Percentiles rank a stretch among this genome's conserved stretches.
phyloP scores from a whole-genome alignment of 2,113 vertebrate genomes.

The Prochilodus magdalenae region DNA sequence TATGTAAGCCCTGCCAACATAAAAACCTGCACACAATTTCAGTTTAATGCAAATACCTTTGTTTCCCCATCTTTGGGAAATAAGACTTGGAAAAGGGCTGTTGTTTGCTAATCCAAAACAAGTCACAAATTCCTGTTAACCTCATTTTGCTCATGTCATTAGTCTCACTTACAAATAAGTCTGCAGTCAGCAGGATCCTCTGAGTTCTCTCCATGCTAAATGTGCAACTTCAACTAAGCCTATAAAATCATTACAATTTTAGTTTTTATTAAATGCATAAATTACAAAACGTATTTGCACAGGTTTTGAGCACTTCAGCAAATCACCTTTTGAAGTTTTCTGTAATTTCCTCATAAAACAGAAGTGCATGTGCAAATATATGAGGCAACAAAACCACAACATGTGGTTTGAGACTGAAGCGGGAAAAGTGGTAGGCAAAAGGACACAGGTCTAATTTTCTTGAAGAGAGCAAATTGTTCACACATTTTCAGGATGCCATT shows the following conservation, averaged over 20 bases:
- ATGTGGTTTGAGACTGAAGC: not conserved
- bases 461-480: slow-evolving; percentile 76
- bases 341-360: not conserved
- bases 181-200: slow-evolving; percentile 12
- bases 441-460: slow-evolving; percentile 68
- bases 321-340: not conserved
- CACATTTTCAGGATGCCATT: slow-evolving; percentile 77
- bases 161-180: not conserved
- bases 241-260: not conserved
- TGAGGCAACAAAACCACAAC: slow-evolving; percentile 54
- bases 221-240: not conserved
- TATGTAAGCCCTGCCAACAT: not conserved
- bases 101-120: not conserved
- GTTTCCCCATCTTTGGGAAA: not conserved
- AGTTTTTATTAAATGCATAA: not conserved
- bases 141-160: not conserved
- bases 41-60: not conserved
- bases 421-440: slow-evolving; percentile 6
- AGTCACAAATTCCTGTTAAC: not conserved
- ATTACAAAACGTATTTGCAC: not conserved
- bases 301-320: not conserved
- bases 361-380: slow-evolving; percentile 61
- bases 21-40: slow-evolving; percentile 13
- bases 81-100: not conserved
- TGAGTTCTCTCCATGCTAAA: too few species aligned